Percentiles rank a stretch among this genome's conserved stretches.
These are phyloP conservation scores for Halotydeus destructor DNA, from an alignment of 1,140 invertebrate species.

Conservation along the genomic window DNA sequence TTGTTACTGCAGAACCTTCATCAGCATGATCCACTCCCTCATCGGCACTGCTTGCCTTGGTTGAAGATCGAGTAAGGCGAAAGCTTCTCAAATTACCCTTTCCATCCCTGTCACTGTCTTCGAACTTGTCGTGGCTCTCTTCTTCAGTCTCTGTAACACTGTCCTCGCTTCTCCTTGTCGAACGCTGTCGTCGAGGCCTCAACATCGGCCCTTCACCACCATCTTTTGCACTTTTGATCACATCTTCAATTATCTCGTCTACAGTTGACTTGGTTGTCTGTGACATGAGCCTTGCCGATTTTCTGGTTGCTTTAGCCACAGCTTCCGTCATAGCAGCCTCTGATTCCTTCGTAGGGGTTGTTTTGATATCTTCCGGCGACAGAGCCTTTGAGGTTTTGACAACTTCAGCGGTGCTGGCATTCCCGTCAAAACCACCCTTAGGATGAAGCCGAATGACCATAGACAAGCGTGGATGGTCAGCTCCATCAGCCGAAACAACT, in stretches of 20 bases:
- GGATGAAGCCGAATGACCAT: slow-evolving; percentile 17
- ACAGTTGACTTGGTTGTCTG: slow-evolving; percentile 33
- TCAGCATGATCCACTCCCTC: too few species aligned
- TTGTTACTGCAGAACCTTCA: background rate
- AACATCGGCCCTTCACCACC: too few species aligned
- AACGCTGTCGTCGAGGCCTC: slow-evolving; percentile 15
- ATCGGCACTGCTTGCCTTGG: too few species aligned
- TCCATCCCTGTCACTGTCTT: slow-evolving; percentile 2
- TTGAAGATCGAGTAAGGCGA: too few species aligned
- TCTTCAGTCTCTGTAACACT: slow-evolving; percentile 6
- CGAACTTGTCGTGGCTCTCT: too few species aligned
- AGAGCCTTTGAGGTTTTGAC: slow-evolving; percentile 17
- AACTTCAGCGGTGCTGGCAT: slow-evolving; percentile 14
- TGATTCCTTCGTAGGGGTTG: slow-evolving; percentile 10
- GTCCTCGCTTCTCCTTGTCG: slow-evolving; percentile 19
- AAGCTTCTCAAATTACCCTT: too few species aligned
- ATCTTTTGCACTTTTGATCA: slow-evolving; percentile 35
- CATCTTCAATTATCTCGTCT: slow-evolving; percentile 67
- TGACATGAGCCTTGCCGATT: slow-evolving; percentile 38
- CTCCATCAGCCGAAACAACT: too few species aligned
- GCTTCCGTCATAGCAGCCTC: slow-evolving; percentile 6
- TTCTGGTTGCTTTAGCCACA: slow-evolving; percentile 27
- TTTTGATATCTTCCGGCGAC: slow-evolving; percentile 14
- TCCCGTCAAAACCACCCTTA: slow-evolving; percentile 15
- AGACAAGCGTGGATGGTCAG: too few species aligned